phyloP scores from a whole-genome alignment of 2,888 invertebrate genomes.

The Eledone cirrhosa region DNA sequence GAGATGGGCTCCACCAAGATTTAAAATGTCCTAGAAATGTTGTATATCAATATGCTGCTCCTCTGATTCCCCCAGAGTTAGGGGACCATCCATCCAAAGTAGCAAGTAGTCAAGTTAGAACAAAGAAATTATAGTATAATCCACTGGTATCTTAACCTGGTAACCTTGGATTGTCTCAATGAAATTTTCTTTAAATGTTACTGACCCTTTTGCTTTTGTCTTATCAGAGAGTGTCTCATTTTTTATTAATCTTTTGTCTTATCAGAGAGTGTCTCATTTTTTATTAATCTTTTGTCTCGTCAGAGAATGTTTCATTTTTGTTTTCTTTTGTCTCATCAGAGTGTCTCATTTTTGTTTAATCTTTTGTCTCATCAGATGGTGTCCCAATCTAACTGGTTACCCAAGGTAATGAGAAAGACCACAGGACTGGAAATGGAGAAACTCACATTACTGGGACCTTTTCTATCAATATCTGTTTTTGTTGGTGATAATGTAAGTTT shows the following conservation, averaged over 20 bases:
- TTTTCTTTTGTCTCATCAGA: conserved; percentile 46
- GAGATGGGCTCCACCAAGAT: too few relatives aligned
- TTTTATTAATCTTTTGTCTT: conserved; percentile 26
- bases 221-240: conserved; percentile 61
- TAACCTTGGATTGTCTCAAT: too few relatives aligned
- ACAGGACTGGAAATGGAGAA: conserved; percentile 86
- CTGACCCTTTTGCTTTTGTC: conserved; percentile 21
- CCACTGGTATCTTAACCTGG: too few relatives aligned
- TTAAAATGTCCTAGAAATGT: too few relatives aligned
- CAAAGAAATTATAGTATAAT: too few relatives aligned
- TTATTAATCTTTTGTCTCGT: conserved; percentile 29
- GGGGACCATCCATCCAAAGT: too few relatives aligned
- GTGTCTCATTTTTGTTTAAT: neutral
- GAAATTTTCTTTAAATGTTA: too few relatives aligned
- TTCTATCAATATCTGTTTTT: conserved; percentile 89
- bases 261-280: conserved; percentile 61
- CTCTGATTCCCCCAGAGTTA: too few relatives aligned
- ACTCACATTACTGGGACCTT: conserved; percentile 88
- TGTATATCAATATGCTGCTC: too few relatives aligned
- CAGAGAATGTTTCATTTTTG: conserved; percentile 61
- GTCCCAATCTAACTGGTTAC: conserved; percentile 76
- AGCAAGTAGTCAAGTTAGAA: too few relatives aligned
- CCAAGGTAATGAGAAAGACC: conserved; percentile 78
- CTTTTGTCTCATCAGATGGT: conserved; percentile 54
- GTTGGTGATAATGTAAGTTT: conserved; percentile 84